Evolutionary conservation across 2,797 vertebrate genomes (phyloP), one percentile per base, ranked within the genome.

Genomic region (Hydrolagus colliei): DNA sequence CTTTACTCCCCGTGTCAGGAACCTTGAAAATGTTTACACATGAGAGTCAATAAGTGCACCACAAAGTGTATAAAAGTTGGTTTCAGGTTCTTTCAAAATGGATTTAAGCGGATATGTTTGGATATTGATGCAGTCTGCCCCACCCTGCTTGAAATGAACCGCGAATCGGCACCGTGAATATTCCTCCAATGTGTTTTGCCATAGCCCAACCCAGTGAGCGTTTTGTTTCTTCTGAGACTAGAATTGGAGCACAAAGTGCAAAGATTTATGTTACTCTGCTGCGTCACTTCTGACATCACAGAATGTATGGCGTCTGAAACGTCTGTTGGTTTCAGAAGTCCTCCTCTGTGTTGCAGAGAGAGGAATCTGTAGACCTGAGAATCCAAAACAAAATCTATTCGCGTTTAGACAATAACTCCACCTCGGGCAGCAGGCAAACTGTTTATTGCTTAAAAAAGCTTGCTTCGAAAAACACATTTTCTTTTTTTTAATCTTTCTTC

Each of bases 401-500:
- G 41, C 3, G 41, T 52, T 52, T 52, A 52, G 41, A 52, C 41
- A 52, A 52, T 9, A 52, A 71, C 68, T 20, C 71, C 68, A 63
- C 20, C 41, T 52, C 41, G 41, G 79, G 35, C 65, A 84, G 7
- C 61, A 62, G n/a, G 61, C 27, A 62, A 79, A n/a, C 79, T 41
- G 32, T 68, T 84, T 84, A 84, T n/a, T 76, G 32, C 32, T 41
- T 27, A 27, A 52, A 84, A 41, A 14, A 10, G 27, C 77, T n/a
- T 12, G 77, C 32, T 80, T 41, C 71, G 65, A 84, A 84, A 71
- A 71, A 84, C 63, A 68, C 22, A 82, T 67, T 82, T 82, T 82
- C 63, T 68, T 89, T 92, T 92, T 93, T 89, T 90, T 90, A 87
- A 91, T 91, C 90, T 3, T 52, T 52, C 41, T 52, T 52, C 41